Evolutionary conservation across 1,140 invertebrate species (phyloP).

Genomic region (Drosophila kanapiae): DNA sequence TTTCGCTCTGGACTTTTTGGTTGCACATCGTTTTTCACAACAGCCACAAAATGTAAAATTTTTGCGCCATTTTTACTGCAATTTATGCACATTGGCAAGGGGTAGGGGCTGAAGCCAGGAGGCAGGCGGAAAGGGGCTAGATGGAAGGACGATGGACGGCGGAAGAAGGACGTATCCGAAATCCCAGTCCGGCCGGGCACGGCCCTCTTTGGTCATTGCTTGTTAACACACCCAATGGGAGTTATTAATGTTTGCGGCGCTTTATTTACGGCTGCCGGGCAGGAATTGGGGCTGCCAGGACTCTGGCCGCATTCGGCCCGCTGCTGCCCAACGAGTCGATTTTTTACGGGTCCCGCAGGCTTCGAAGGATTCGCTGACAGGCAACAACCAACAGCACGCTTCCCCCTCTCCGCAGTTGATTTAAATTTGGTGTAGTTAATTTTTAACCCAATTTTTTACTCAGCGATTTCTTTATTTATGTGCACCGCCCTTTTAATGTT

Average conservation of each 20-base stretch:
- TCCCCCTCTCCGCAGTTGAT: constrained; percentile 54
- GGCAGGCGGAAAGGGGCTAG: background rate
- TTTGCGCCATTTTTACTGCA: constrained; percentile 78
- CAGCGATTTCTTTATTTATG: constrained; percentile 72
- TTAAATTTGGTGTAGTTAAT: constrained; percentile 83
- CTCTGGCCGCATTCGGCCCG: constrained; percentile 30
- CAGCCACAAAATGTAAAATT: constrained; percentile 68
- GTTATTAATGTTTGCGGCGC: constrained; percentile 81
- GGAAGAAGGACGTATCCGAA: constrained; percentile 52
- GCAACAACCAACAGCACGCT: constrained; percentile 21
- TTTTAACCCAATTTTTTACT: constrained; percentile 77
- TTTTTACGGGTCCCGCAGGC: constrained; percentile 73
- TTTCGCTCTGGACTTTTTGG: constrained; percentile 46
- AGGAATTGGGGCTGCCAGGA: constrained; percentile 46
- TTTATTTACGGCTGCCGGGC: constrained; percentile 74
- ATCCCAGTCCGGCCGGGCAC: constrained; percentile 50
- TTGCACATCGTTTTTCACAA: constrained; percentile 77
- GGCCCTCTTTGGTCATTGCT: constrained; percentile 79
- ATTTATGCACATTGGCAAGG: constrained; percentile 70
- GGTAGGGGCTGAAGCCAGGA: too few species aligned
- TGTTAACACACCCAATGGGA: constrained; percentile 83
- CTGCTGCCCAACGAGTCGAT: constrained; percentile 60
- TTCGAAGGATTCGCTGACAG: constrained; percentile 72
- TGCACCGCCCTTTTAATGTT: constrained; percentile 76
- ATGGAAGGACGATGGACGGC: background rate